These are phyloP conservation scores for Holothuria leucospilota DNA, from an alignment of 53 echinoderm and acorn worm species.

Conservation along the genomic window DNA sequence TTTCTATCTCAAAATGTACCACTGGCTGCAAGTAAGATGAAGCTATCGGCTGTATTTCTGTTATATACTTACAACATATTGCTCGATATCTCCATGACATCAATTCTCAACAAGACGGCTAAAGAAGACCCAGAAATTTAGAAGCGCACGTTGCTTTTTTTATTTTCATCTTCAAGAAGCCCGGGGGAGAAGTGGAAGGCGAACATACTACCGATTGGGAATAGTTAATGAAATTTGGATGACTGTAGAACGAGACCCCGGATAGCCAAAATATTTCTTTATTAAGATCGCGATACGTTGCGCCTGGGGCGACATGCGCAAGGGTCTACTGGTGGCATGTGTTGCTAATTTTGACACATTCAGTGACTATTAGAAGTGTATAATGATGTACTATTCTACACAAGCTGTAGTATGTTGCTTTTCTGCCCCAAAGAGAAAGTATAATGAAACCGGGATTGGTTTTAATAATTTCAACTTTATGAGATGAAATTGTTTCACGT, in stretches of 20 bases:
- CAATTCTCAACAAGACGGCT: constrained; percentile 1
- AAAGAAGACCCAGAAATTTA: constrained; percentile 10
- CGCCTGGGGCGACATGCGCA: constrained; percentile 5
- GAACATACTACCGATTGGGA: constrained; percentile 47
- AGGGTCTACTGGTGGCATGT: background rate
- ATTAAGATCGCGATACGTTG: constrained; percentile 31
- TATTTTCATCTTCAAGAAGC: background rate
- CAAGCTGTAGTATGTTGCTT: too few species aligned
- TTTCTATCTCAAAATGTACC: too few species aligned
- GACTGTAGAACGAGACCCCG: constrained; percentile 26
- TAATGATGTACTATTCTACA: too few species aligned
- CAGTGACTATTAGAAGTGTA: background rate
- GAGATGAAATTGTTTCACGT: too few species aligned
- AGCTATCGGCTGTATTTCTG: too few species aligned
- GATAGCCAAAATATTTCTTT: constrained; percentile 47
- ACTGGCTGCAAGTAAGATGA: too few species aligned
- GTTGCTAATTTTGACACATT: constrained; percentile 22
- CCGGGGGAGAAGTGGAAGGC: constrained; percentile 26
- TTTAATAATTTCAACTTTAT: too few species aligned
- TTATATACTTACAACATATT: too few species aligned
- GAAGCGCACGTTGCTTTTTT: constrained; percentile 5
- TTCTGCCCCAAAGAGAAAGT: too few species aligned
- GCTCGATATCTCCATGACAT: background rate
- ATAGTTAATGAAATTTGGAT: constrained; percentile 43
- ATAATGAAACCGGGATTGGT: too few species aligned